Conservation (phyloP, 2,888 invertebrate genomes). For the Meiosimyza platycephala region DNA sequence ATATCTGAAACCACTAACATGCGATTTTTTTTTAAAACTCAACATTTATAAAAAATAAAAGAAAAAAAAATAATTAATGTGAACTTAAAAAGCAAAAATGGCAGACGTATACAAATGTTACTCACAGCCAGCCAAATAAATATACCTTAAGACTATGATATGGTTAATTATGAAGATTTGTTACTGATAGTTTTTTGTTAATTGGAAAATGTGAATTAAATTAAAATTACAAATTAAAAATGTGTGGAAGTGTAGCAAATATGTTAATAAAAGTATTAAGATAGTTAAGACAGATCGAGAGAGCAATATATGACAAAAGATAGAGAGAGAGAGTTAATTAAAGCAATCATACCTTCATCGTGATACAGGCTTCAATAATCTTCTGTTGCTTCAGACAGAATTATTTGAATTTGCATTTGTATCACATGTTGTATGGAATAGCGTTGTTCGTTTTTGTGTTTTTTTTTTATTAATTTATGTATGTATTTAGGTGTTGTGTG, state of each 20-base stretch:
- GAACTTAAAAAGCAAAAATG: too few species aligned
- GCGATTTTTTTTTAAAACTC: too few species aligned
- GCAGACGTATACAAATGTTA: too few species aligned
- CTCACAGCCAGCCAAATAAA: too few species aligned
- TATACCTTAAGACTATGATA: too few species aligned
- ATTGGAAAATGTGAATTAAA: conserved; percentile 5
- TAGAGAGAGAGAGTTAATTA: conserved; percentile 31
- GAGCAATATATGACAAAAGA: conserved; percentile 16
- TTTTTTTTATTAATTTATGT: conserved; percentile 34
- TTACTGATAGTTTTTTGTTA: conserved; percentile 31
- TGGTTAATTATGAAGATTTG: conserved; percentile 9
- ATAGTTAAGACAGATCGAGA: conserved; percentile 14
- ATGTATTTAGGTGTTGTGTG: conserved; percentile 45
- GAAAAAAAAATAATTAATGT: too few species aligned
- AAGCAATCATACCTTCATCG: conserved; percentile 81
- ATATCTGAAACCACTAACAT: too few species aligned
- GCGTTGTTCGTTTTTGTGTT: conserved; percentile 13
- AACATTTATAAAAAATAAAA: neutral
- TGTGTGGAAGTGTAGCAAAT: neutral
- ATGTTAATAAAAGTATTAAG: neutral
- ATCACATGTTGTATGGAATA: conserved; percentile 49
- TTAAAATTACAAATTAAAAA: neutral
- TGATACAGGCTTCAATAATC: conserved; percentile 95
- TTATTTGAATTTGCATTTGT: conserved; percentile 60
- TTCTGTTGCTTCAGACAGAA: conserved; percentile 77